Evolutionary conservation across 1,140 invertebrate species (phyloP).

Genomic region (Liolophura sinensis): DNA sequence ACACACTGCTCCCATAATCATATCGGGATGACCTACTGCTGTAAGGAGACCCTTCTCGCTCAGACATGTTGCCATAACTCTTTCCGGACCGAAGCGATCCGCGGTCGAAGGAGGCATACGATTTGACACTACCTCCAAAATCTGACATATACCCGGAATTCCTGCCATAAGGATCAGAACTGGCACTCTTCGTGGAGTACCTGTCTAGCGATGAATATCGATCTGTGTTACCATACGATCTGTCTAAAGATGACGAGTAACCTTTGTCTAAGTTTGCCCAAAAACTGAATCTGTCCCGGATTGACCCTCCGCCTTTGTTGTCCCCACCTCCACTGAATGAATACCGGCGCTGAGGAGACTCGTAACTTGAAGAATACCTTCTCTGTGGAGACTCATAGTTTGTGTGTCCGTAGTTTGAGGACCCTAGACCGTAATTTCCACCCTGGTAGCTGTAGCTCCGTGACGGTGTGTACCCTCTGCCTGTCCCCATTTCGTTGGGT

Average conservation of each 20-base stretch:
- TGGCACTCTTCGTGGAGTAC: slow-evolving; percentile 36
- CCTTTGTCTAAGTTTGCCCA: slow-evolving; percentile 25
- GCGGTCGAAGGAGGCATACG: slow-evolving; percentile 45
- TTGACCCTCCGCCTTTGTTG: slow-evolving; percentile 30
- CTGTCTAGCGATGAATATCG: slow-evolving; percentile 28
- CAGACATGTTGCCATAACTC: slow-evolving; percentile 36
- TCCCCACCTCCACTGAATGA: slow-evolving; percentile 24
- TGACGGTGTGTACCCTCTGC: too few relatives aligned
- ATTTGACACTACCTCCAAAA: slow-evolving; percentile 44
- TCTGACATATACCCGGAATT: slow-evolving; percentile 52
- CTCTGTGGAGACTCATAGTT: too few relatives aligned
- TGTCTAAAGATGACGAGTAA: slow-evolving; percentile 29
- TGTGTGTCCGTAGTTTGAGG: background rate
- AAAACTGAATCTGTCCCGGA: slow-evolving; percentile 12
- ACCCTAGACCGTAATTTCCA: background rate
- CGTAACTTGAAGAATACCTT: slow-evolving; percentile 19
- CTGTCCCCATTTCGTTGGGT: too few relatives aligned
- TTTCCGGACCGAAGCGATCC: slow-evolving; percentile 40
- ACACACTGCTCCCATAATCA: slow-evolving; percentile 49
- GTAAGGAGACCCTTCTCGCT: slow-evolving; percentile 48
- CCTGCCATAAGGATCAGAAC: slow-evolving; percentile 39
- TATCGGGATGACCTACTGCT: slow-evolving; percentile 41
- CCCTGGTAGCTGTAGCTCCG: too few relatives aligned
- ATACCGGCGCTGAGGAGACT: slow-evolving; percentile 15
- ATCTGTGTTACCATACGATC: slow-evolving; percentile 16